A percentile compares a stretch with the other conserved stretches of the same genome.
Conservation (phyloP, 2,113 vertebrate species). For the Lota lota region DNA sequence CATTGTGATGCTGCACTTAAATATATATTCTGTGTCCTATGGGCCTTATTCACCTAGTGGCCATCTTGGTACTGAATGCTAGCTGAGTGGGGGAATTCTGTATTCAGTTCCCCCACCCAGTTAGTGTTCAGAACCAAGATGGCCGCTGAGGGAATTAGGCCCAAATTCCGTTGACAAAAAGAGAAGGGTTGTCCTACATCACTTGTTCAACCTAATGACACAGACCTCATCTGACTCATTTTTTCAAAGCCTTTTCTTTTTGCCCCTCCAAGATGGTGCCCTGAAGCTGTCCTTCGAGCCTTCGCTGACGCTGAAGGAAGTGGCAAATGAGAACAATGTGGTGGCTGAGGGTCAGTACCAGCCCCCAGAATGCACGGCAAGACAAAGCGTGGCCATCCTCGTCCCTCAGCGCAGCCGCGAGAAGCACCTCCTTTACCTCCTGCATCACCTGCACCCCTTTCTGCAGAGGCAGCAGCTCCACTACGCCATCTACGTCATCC, state of each 20-base stretch:
- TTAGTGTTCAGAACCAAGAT: no score
- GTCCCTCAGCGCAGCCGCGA: conserved; percentile 89
- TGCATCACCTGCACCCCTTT: conserved; percentile 91
- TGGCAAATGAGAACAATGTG: conserved; percentile 75
- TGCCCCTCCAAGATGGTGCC: conserved; percentile 72
- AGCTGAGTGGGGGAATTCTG: no score
- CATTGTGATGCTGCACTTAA: no score
- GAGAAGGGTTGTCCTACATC: no score
- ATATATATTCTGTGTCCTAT: no score
- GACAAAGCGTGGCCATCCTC: conserved; percentile 86
- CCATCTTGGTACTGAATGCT: no score
- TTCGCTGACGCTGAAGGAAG: conserved; percentile 79
- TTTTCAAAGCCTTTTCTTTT: not conserved
- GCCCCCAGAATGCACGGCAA: conserved; percentile 78
- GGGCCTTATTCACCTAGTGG: no score
- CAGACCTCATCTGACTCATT: no score
- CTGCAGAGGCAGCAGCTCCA: conserved; percentile 92
- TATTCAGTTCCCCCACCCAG: no score
- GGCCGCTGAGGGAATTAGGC: no score
- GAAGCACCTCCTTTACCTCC: conserved; percentile 87
- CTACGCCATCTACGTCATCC: conserved; percentile 90
- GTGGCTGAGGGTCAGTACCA: conserved; percentile 76
- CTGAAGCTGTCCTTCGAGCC: conserved; percentile 78
- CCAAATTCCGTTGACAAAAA: no score
- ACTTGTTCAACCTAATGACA: no score